phyloP scores from a whole-genome alignment of 2,797 vertebrate genomes.

The Ambastaia sidthimunki region DNA sequence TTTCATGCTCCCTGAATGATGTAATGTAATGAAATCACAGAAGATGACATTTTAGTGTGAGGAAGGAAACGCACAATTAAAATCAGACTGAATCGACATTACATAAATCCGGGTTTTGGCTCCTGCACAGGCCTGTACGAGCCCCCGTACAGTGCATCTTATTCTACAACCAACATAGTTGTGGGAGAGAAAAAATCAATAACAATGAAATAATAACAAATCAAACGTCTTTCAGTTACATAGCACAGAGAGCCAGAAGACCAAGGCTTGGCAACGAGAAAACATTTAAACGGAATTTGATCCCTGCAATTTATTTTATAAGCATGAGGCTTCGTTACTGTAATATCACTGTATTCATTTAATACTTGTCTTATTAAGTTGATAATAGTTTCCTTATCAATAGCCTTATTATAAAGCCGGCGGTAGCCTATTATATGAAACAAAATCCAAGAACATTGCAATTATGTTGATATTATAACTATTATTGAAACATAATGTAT shows the following conservation, averaged over 20 bases:
- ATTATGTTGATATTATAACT: background rate
- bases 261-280: slow-evolving; percentile 1
- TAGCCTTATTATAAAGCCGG: background rate
- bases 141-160: slow-evolving; percentile 43
- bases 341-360: slow-evolving; percentile 38
- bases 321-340: slow-evolving; percentile 41
- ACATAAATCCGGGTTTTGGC: slow-evolving; percentile 41
- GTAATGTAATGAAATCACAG: slow-evolving; percentile 55
- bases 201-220: slow-evolving; percentile 30
- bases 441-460: background rate
- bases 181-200: slow-evolving; percentile 12
- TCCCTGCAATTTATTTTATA: slow-evolving; percentile 50
- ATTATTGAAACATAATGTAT: background rate
- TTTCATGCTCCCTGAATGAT: slow-evolving; percentile 69
- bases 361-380: background rate
- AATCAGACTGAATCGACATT: slow-evolving; percentile 54
- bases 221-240: slow-evolving; percentile 17
- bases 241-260: background rate
- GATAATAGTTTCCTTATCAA: too few relatives aligned
- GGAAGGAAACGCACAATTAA: slow-evolving; percentile 62
- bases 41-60: slow-evolving; percentile 60
- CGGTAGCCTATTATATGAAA: background rate
- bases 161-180: slow-evolving; percentile 11
- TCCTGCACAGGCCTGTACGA: slow-evolving; percentile 35
- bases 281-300: slow-evolving; percentile 23